Evolutionary conservation across 2,113 vertebrate species (phyloP), one percentile per base, ranked within the genome.

Genomic region (Vulpes vulpes): DNA sequence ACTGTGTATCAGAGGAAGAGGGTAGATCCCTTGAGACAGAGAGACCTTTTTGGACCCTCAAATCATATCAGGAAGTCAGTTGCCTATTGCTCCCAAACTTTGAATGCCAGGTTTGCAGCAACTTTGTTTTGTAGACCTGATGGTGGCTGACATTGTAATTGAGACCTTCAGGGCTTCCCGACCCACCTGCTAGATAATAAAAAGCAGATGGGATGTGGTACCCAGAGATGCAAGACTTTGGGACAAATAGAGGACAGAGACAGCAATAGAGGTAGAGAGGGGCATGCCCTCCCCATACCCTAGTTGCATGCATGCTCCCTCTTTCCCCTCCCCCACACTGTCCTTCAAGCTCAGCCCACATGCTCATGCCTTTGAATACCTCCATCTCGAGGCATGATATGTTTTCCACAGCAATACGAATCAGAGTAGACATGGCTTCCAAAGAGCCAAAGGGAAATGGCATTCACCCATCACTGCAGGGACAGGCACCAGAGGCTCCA

Each of bases 381-480:
- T 90, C 90, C 9, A 12, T 65, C 65, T 85, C 69, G 1, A 73
- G 49, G 78, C 62, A 3, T 14, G 22, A 35, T 30, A 35, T 16
- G 25, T 95, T 92, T 55, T 32, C 60, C 59, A 35, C 60, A 59
- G 73, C 95, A 79, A 62, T 9, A 23, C 11, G 82, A 65, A 64
- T 60, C 86, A 74, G 89, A 80, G 53, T 25, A 64, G 92, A 91
- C 8, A 22, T 80, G 91, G 91, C 71, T 92, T 88, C 97, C 94
- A 96, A 96, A 93, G 92, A 97, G 92, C 97, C 92, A 67, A 96
- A 69, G 96, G 97, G 97, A 87, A 92, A 92, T 91, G 97, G 91
- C 96, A 85, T 30, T 88, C 89, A 87, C 94, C 90, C 73, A 62
- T 91, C 94, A 79, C 96, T 86, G 94, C 78, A 19, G 95, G 95